Conservation (phyloP, 2,888 invertebrate genomes). For the Andrena minutula region DNA sequence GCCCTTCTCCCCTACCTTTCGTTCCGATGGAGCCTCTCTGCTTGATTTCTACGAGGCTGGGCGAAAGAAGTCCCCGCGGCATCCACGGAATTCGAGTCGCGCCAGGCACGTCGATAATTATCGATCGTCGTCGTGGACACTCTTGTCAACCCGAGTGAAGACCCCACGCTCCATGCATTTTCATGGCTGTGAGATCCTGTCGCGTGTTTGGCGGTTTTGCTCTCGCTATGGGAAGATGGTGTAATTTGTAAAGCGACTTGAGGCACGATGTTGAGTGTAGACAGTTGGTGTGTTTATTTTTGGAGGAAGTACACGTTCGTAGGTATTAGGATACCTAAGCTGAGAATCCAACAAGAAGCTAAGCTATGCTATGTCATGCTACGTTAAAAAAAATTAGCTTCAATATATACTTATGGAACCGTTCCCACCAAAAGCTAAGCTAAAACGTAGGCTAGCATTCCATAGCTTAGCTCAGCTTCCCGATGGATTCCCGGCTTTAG, state of each 20-base stretch:
- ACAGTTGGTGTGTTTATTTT: neutral
- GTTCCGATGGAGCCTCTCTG: neutral
- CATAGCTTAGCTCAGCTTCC: no score
- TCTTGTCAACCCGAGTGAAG: conserved; percentile 46
- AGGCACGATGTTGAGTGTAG: neutral
- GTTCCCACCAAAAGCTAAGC: no score
- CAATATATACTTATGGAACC: no score
- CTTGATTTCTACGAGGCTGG: conserved; percentile 42
- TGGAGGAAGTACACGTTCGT: neutral
- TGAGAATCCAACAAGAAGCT: no score
- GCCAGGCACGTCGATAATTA: conserved; percentile 50
- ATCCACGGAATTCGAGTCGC: conserved; percentile 45
- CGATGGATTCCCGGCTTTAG: no score
- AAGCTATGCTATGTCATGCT: no score
- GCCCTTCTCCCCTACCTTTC: neutral
- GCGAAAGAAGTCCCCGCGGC: conserved; percentile 29
- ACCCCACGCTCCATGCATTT: conserved; percentile 31
- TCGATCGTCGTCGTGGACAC: conserved; percentile 49
- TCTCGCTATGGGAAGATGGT: neutral
- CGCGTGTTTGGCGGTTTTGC: conserved; percentile 27
- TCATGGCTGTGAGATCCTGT: conserved; percentile 24
- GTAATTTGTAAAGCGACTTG: neutral
- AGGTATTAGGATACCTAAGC: no score
- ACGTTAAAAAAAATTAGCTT: no score
- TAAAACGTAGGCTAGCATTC: no score